These are phyloP conservation scores for Andricus curvator DNA, from an alignment of 2,888 invertebrate species.

Conservation along the genomic window DNA sequence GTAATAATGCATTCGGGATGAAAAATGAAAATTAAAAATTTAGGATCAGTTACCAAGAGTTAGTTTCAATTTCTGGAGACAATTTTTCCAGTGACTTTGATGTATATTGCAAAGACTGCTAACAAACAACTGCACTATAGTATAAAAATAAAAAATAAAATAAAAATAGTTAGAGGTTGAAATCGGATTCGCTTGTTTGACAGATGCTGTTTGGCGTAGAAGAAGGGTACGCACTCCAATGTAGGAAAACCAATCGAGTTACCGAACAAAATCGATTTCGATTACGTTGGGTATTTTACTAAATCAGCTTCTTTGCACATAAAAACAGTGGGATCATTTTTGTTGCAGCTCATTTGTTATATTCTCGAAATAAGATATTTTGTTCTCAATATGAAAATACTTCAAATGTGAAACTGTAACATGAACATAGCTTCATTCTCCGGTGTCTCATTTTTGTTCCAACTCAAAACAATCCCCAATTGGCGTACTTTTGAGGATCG, in stretches of 20 bases:
- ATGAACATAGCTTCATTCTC: too few species aligned
- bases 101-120: background rate
- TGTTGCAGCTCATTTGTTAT: too few species aligned
- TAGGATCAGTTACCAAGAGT: too few species aligned
- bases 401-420: too few species aligned
- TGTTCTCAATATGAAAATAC: too few species aligned
- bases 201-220: slow-evolving; percentile 19
- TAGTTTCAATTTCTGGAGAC: background rate
- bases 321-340: too few species aligned
- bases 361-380: too few species aligned
- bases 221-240: slow-evolving; percentile 28
- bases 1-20: too few species aligned
- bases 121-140: background rate
- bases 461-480: too few species aligned
- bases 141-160: background rate
- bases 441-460: too few species aligned
- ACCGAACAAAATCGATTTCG: slow-evolving; percentile 44
- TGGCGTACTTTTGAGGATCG: too few species aligned
- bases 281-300: slow-evolving; percentile 2
- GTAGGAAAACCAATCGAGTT: slow-evolving; percentile 43
- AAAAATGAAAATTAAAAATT: too few species aligned
- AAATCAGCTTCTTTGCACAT: background rate
- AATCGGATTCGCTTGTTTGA: slow-evolving; percentile 8
- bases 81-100: background rate
- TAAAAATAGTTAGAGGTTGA: background rate